Conservation (phyloP, 2,113 vertebrate genomes). For the Colistium nudipinnis region DNA sequence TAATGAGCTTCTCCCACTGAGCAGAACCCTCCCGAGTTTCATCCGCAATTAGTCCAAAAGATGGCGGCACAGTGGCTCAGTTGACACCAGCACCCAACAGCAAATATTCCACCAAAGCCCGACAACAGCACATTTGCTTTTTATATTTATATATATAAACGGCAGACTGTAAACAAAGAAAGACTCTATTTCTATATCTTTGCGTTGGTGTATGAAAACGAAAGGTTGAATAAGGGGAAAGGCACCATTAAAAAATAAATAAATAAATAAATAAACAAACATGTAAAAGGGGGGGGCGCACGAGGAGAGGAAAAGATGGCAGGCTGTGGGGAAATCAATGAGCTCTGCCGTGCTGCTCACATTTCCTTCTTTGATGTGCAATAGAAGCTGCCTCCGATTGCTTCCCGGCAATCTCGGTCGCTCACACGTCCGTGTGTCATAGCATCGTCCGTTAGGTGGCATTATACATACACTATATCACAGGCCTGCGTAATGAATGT, state of each 20-base stretch:
- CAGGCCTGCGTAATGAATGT: constrained; percentile 30
- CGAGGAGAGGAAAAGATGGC: constrained; percentile 3
- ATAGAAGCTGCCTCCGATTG: constrained; percentile 31
- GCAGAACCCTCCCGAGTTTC: constrained; percentile 50
- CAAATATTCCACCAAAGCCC: constrained; percentile 10
- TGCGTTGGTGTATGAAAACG: constrained; percentile 18
- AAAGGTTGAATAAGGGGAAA: constrained; percentile 25
- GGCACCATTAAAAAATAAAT: no score
- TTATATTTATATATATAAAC: constrained; percentile 5
- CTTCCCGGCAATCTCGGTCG: neutral
- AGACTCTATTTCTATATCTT: neutral
- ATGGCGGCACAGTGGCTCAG: constrained; percentile 43
- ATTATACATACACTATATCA: neutral
- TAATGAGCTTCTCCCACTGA: constrained; percentile 60
- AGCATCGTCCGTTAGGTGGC: constrained; percentile 22
- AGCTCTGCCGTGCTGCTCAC: constrained; percentile 45
- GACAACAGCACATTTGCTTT: constrained; percentile 15
- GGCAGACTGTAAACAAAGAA: constrained; percentile 8
- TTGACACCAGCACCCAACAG: constrained; percentile 23
- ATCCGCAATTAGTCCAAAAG: constrained; percentile 64
- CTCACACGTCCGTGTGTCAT: constrained; percentile 18
- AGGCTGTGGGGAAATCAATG: constrained; percentile 53
- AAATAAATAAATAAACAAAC: no score
- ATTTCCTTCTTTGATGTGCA: constrained; percentile 52
- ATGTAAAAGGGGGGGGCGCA: neutral